Evolutionary conservation across 2,888 invertebrate genomes (phyloP).

Genomic region (Tridacna crocea): DNA sequence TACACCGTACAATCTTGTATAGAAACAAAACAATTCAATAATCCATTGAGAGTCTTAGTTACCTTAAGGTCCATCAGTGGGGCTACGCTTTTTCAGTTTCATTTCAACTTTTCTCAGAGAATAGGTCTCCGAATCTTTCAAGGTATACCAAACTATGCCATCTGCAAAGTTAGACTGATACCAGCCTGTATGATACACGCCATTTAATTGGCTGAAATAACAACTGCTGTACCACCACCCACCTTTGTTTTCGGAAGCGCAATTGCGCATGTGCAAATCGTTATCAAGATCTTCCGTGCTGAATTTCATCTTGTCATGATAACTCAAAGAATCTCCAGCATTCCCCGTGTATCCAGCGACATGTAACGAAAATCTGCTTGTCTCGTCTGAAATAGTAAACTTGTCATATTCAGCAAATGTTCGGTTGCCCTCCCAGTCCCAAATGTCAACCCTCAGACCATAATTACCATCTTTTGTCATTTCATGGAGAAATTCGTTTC

Average conservation of each 20-base stretch:
- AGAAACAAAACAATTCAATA: too few relatives aligned
- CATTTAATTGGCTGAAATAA: slow-evolving; percentile 81
- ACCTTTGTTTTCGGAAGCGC: slow-evolving; percentile 81
- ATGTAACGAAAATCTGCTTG: slow-evolving; percentile 74
- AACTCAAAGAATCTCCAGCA: slow-evolving; percentile 82
- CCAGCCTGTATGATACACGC: slow-evolving; percentile 80
- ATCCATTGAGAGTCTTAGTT: too few relatives aligned
- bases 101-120: slow-evolving; percentile 81
- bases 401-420: slow-evolving; percentile 79
- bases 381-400: slow-evolving; percentile 77
- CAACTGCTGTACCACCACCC: slow-evolving; percentile 84
- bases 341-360: slow-evolving; percentile 75
- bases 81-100: slow-evolving; percentile 68
- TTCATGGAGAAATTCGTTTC: slow-evolving; percentile 78
- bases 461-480: slow-evolving; percentile 76
- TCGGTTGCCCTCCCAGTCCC: slow-evolving; percentile 83
- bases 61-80: too few relatives aligned
- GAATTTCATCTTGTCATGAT: slow-evolving; percentile 82
- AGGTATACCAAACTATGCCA: slow-evolving; percentile 80
- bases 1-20: too few relatives aligned
- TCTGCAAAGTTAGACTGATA: slow-evolving; percentile 77
- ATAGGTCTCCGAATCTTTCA: slow-evolving; percentile 81
- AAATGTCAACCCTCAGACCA: slow-evolving; percentile 81
- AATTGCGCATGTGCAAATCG: slow-evolving; percentile 80
- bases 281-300: slow-evolving; percentile 83